Base-by-base conservation (phyloP, 2,888 invertebrate genomes). In the Tetragnatha montana region DNA sequence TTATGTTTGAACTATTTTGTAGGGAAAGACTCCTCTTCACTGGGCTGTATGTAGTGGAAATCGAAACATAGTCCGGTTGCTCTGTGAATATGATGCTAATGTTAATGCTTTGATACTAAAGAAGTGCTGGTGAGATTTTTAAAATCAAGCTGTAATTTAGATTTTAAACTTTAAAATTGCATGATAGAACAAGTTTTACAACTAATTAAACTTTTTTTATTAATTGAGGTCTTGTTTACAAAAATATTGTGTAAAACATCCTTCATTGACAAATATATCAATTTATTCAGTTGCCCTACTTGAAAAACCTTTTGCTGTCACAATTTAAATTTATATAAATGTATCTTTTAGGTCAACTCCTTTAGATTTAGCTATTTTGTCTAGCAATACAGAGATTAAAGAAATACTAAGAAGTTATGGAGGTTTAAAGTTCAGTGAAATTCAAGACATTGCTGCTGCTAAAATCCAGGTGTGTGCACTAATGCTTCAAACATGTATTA, bases 1-100 rank as follows among this genome's bases (percentile, higher is more conserved):
- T 35, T 22, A 19, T 22, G 21, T 47, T 79, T 80, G 70, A 6
- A 60, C 92, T 91, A 35, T 69, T 12, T 89, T 91, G 76, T 91
- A 93, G 93, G 93, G 94, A 22, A 93, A 93, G 93, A 93, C 93
- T 17, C 93, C 93, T 50, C 91, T 94, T 75, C 94, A 94, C 92
- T 93, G 93, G 93, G 93, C 93, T 6, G 93, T 93, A 87, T 93
- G 93, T 83, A 93, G 93, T 90, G 93, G 93, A n/a, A 93, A 93
- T 90, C 91, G 93, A 80, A 93, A 93, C 91, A 93, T 93, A 81
- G 93, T 93, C 14, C 93, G 93, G 89, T 92, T 93, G 14, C 92
- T 94, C 8, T 92, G 94, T 83, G 93, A 93, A 82, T 93, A 93
- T 91, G 91, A 92, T 35, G 93, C 87, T n/a, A 73, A 91, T 79